These are phyloP conservation scores for Dicrurus megarhynchus DNA, from an alignment of 2,113 vertebrate species.

Conservation along the genomic window DNA sequence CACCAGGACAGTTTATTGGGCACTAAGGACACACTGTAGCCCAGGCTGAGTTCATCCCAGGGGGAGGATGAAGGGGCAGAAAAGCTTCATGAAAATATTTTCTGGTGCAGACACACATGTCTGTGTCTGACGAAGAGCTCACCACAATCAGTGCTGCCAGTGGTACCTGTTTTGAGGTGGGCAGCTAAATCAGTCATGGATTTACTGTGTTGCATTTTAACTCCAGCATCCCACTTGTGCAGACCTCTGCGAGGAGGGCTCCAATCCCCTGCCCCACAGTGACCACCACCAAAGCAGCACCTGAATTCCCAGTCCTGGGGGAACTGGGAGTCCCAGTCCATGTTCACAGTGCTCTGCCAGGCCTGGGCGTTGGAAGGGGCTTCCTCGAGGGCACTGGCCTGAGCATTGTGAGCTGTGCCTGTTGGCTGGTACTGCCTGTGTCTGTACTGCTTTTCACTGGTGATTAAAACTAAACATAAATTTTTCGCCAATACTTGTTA, in stretches of 20 bases:
- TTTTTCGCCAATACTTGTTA: not conserved
- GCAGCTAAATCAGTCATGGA: not conserved
- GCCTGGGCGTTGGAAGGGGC: not conserved
- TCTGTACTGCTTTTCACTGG: too few relatives aligned
- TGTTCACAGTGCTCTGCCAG: not conserved
- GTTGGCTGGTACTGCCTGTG: not conserved
- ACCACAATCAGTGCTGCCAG: not conserved
- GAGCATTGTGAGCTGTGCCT: not conserved
- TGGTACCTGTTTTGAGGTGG: not conserved
- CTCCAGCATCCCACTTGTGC: not conserved
- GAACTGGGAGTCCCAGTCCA: not conserved
- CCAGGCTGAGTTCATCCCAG: not conserved
- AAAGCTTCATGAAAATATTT: not conserved
- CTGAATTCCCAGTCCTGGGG: not conserved
- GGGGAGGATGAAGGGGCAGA: not conserved
- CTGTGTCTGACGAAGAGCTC: accelerated
- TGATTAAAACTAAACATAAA: not conserved
- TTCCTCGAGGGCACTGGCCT: not conserved
- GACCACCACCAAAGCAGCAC: not conserved
- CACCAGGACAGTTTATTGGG: not conserved
- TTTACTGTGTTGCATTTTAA: not conserved
- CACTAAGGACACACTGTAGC: not conserved
- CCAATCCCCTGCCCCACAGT: not conserved
- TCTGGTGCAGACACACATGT: accelerated
- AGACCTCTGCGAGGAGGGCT: not conserved